Percentiles rank a stretch among this genome's conserved stretches.
Evolutionary conservation across 2,797 vertebrate species (phyloP).

Genomic region (Acanthurus leucopareius): DNA sequence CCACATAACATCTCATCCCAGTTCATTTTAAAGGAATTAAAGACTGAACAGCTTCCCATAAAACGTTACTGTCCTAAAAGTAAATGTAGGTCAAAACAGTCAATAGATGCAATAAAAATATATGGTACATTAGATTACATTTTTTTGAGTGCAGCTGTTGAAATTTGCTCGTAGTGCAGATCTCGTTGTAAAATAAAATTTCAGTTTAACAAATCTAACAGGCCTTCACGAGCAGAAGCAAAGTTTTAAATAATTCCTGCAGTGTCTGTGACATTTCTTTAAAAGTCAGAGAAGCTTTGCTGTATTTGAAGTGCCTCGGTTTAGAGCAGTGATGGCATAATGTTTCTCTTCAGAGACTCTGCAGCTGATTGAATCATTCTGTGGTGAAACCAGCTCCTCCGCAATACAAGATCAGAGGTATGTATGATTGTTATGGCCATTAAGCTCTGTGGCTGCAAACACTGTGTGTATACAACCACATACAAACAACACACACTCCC

Average conservation of each 20-base stretch:
- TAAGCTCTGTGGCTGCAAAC: conserved; percentile 57
- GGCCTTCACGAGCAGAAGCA: too few relatives aligned
- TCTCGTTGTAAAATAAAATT: conserved; percentile 13
- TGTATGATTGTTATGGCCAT: conserved; percentile 68
- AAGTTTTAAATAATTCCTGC: too few relatives aligned
- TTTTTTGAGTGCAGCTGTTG: conserved; percentile 11
- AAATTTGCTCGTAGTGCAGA: conserved; percentile 24
- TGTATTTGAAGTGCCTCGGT: conserved; percentile 69
- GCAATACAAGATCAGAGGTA: conserved; percentile 72
- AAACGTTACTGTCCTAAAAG: conserved; percentile 9
- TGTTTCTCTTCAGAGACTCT: conserved; percentile 72
- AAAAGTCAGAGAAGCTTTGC: conserved; percentile 60
- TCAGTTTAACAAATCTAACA: background rate
- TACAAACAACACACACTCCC: conserved; percentile 55
- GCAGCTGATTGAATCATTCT: conserved; percentile 72
- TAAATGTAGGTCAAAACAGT: conserved; percentile 19
- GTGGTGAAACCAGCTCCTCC: conserved; percentile 66
- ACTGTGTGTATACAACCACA: background rate
- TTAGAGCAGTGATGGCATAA: conserved; percentile 66
- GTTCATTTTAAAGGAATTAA: conserved; percentile 1
- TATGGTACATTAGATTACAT: conserved; percentile 5
- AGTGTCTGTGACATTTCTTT: conserved; percentile 64
- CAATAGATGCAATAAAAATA: conserved; percentile 12
- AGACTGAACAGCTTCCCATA: conserved; percentile 14
- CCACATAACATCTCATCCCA: background rate